phyloP scores from a whole-genome alignment of 2,888 invertebrate genomes.

The Noctua fimbriata region DNA sequence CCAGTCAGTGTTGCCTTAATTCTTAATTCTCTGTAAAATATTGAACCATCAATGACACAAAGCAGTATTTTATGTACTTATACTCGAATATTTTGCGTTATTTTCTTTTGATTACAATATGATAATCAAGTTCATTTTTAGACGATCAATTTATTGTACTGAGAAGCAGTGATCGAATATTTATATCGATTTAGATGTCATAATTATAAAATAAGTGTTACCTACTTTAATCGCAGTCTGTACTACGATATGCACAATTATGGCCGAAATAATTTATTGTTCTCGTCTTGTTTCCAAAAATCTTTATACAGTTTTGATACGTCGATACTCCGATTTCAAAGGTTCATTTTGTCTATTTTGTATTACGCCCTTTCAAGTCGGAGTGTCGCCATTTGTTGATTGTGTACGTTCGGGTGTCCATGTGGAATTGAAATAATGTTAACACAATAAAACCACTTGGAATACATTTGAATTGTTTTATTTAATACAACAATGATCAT shows the following conservation, averaged over 20 bases:
- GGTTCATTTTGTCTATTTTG: background rate
- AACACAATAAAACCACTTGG: constrained; percentile 46
- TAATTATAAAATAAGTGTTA: background rate
- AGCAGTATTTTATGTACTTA: background rate
- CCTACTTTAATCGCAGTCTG: background rate
- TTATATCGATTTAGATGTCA: background rate
- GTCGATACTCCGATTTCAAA: background rate
- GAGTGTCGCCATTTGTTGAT: constrained; percentile 1
- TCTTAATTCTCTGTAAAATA: constrained; percentile 7
- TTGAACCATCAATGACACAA: background rate
- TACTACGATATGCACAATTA: constrained; percentile 14
- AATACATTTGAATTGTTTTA: constrained; percentile 72
- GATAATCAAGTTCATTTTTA: background rate
- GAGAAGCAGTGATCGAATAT: constrained; percentile 11
- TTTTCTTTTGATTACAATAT: background rate
- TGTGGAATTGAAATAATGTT: background rate
- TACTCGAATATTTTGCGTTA: constrained; percentile 2
- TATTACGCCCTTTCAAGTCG: background rate
- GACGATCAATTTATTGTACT: background rate
- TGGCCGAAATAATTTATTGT: constrained; percentile 2
- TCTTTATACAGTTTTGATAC: constrained; percentile 33
- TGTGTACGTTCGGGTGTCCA: background rate
- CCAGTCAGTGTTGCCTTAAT: constrained; percentile 4
- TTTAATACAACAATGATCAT: constrained; percentile 69
- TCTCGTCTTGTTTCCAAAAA: constrained; percentile 8